Evolutionary conservation across 1,140 invertebrate genomes (phyloP).

Genomic region (Diorhabda sublineata): DNA sequence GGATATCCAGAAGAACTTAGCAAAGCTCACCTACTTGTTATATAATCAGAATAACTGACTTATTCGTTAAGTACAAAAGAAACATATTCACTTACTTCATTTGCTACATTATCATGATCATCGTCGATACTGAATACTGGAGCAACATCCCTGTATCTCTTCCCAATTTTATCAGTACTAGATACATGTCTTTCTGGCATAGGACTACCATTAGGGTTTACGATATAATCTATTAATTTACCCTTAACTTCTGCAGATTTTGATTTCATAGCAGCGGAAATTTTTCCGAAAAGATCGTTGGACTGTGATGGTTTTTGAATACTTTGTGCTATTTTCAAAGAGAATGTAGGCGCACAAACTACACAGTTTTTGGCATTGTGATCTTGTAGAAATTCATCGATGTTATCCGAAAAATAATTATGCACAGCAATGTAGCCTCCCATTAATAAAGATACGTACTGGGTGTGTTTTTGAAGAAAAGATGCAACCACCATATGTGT

Average conservation of each 20-base stretch:
- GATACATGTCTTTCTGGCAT: conserved; percentile 71
- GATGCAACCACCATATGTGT: conserved; percentile 98
- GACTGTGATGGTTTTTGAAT: conserved; percentile 51
- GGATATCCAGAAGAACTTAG: too few relatives aligned
- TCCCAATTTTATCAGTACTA: conserved; percentile 75
- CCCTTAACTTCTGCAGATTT: conserved; percentile 90
- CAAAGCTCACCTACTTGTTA: too few relatives aligned
- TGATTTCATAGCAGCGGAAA: conserved; percentile 77
- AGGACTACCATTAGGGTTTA: conserved; percentile 59
- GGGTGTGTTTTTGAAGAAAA: conserved; percentile 90
- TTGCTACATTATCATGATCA: conserved; percentile 68
- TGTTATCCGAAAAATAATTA: conserved; percentile 75
- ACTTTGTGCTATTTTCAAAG: conserved; percentile 34
- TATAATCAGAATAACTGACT: too few relatives aligned
- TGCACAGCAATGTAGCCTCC: conserved; percentile 91
- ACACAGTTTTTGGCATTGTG: conserved; percentile 75
- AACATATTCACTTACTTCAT: conserved; percentile 31
- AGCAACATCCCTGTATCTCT: conserved; percentile 82
- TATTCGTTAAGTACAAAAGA: too few relatives aligned
- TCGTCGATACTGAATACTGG: conserved; percentile 95
- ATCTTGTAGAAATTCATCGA: conserved; percentile 74
- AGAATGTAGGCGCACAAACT: conserved; percentile 64
- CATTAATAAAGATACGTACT: conserved; percentile 87
- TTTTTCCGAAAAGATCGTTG: conserved; percentile 68
- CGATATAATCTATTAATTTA: conserved; percentile 91